phyloP scores from a whole-genome alignment of 2,797 vertebrate species.

The Ispidina lecontei region DNA sequence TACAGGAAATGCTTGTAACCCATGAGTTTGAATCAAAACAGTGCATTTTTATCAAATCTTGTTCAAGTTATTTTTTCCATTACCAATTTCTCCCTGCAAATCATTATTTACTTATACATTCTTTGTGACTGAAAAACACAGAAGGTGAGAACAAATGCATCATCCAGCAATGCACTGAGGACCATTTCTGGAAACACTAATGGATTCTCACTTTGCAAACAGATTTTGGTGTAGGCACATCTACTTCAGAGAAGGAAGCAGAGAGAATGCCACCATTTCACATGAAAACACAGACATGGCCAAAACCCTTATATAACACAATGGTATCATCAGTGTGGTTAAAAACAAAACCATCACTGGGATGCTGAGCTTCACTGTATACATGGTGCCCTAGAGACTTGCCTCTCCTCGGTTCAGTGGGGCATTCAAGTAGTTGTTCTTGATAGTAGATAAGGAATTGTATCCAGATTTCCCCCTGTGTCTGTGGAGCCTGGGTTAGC shows the following conservation, averaged over 20 bases:
- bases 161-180: neutral
- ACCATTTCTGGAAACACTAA: neutral
- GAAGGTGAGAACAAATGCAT: slow-evolving; percentile 7
- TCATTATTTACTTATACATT: slow-evolving; percentile 51
- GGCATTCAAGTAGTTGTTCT: neutral
- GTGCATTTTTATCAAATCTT: slow-evolving; percentile 21
- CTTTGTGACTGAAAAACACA: slow-evolving; percentile 54
- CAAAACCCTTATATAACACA: neutral
- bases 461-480: rapidly evolving
- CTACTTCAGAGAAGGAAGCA: neutral
- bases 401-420: neutral
- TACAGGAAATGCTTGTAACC: slow-evolving; percentile 46
- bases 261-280: neutral
- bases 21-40: slow-evolving; percentile 31
- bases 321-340: neutral
- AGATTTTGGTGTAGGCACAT: neutral
- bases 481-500: neutral
- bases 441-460: neutral
- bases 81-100: neutral
- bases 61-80: slow-evolving; percentile 51
- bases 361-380: neutral
- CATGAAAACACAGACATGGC: neutral
- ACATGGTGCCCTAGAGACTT: rapidly evolving
- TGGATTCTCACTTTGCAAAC: neutral
- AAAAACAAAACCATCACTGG: neutral